These are phyloP conservation scores for Chiloscyllium punctatum DNA, from an alignment of 2,797 vertebrate genomes.

Conservation along the genomic window DNA sequence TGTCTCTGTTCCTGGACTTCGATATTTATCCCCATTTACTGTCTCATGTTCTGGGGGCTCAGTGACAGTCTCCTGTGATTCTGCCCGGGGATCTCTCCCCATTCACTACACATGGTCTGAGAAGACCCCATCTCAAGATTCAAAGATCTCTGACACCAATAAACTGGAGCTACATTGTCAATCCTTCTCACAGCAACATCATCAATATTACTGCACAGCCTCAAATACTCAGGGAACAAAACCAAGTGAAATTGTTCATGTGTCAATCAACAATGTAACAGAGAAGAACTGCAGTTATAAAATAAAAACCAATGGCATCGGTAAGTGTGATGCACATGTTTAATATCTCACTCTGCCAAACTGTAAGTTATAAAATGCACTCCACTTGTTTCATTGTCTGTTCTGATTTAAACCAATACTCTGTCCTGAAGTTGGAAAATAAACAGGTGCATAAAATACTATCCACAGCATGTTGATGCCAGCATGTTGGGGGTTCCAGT, in stretches of 20 bases:
- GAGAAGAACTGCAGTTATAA: neutral
- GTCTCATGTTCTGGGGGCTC: neutral
- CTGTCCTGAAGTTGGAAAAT: no score
- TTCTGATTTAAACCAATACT: no score
- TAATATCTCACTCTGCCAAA: no score
- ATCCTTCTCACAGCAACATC: neutral
- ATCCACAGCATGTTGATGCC: no score
- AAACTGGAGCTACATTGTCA: neutral
- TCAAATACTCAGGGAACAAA: neutral
- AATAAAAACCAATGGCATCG: no score
- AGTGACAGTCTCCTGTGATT: constrained; percentile 15
- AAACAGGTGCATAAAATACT: no score
- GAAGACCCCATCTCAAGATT: neutral
- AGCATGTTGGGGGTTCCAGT: no score
- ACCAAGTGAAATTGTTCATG: neutral
- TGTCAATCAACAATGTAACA: neutral
- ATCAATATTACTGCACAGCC: constrained; percentile 5
- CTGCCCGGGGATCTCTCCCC: neutral
- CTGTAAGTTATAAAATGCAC: no score
- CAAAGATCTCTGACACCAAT: neutral
- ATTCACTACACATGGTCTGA: neutral
- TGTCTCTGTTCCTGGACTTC: neutral
- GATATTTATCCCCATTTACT: neutral
- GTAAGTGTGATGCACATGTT: neutral
- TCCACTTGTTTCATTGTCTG: no score